A percentile compares a stretch with the other conserved stretches of the same genome.
These are phyloP conservation scores for Polydrusus cervinus DNA, from an alignment of 2,888 invertebrate species.

Conservation along the genomic window DNA sequence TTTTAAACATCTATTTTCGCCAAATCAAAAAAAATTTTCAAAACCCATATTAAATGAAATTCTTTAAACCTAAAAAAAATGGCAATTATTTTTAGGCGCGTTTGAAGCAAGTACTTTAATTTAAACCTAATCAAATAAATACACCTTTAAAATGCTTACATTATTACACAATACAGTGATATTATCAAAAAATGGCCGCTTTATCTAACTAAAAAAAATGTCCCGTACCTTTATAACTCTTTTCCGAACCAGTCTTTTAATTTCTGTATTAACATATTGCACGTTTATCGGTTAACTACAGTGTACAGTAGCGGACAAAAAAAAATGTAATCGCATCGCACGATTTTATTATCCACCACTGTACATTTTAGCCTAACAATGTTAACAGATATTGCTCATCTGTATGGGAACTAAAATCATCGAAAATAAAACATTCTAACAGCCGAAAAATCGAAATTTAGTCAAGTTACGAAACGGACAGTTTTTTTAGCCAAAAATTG, in stretches of 20 bases:
- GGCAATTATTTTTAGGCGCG: conserved; percentile 51
- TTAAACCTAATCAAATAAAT: conserved; percentile 47
- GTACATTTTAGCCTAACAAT: conserved; percentile 9
- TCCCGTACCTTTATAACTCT: conserved; percentile 24
- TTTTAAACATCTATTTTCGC: too few relatives aligned
- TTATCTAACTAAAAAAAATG: conserved; percentile 50
- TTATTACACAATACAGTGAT: conserved; percentile 57
- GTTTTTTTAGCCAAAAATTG: conserved; percentile 52
- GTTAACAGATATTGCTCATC: background rate
- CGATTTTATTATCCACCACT: background rate
- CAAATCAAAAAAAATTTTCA: conserved; percentile 15
- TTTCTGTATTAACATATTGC: conserved; percentile 39
- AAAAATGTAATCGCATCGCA: background rate
- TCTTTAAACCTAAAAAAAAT: conserved; percentile 30
- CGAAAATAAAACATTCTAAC: conserved; percentile 16
- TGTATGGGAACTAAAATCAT: conserved; percentile 20
- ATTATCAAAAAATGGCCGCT: conserved; percentile 54
- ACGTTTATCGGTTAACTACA: conserved; percentile 19
- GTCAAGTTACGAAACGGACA: conserved; percentile 52
- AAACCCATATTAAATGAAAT: conserved; percentile 11
- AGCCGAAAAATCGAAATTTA: conserved; percentile 54
- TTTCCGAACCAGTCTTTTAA: conserved; percentile 5
- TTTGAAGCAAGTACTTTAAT: conserved; percentile 50
- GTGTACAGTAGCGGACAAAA: background rate
- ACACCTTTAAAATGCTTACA: conserved; percentile 61